A percentile compares a stretch with the other conserved stretches of the same genome.
phyloP scores from a whole-genome alignment of 2,113 vertebrate genomes.

The Cacatua alba region DNA sequence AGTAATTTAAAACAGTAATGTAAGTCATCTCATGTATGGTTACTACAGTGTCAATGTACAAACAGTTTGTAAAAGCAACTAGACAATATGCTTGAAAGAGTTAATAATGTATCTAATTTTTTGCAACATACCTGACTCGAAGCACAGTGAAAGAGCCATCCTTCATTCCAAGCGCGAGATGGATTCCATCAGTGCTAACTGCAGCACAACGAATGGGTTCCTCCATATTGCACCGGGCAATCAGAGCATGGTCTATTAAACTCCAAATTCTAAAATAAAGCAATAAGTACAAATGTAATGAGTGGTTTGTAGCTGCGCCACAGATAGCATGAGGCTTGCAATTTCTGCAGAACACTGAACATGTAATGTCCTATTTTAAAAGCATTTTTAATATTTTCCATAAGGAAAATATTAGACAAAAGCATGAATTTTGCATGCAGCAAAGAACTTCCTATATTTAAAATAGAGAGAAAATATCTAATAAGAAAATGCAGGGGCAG shows the following conservation, averaged over 20 bases:
- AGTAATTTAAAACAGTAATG: neutral
- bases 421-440: neutral
- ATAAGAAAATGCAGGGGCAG: neutral
- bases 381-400: neutral
- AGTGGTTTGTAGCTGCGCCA: neutral
- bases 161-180: constrained; percentile 97
- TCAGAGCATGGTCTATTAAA: constrained; percentile 94
- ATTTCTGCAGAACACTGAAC: neutral
- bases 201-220: constrained; percentile 96
- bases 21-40: neutral
- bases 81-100: neutral
- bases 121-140: constrained; percentile 86
- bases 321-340: neutral
- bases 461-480: neutral
- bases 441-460: neutral
- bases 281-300: neutral
- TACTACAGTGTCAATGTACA: neutral
- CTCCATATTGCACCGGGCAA: constrained; percentile 98
- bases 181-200: constrained; percentile 93
- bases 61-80: neutral
- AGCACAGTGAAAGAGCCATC: constrained; percentile 98
- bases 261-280: constrained; percentile 90
- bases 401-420: neutral
- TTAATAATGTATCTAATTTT: neutral
- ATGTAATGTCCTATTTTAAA: neutral